Evolutionary conservation across 1,140 invertebrate species (phyloP), one percentile per base, ranked within the genome.

Genomic region (Trichomalopsis sarcophagae): DNA sequence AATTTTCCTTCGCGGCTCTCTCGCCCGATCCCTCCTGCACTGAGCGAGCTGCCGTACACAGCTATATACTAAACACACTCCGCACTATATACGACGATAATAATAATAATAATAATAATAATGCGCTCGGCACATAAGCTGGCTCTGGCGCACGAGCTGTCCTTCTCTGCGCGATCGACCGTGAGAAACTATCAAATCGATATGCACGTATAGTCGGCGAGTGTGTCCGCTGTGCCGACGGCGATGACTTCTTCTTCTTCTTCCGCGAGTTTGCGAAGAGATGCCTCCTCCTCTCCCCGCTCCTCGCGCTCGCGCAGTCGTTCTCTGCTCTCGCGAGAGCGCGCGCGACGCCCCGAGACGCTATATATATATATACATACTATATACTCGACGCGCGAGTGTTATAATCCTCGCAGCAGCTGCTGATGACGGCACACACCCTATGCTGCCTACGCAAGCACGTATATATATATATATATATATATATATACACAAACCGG

Each of bases 101-200:
- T 2, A 2, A 44, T 44, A 44, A 44, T 9, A 40, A 44, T 9
- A 40, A 40, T 40, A 40, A 40, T 40, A 40, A 40, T 40, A 40
- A 40, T 40, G 36, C 6, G 36, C 36, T 40, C 36, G 36, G 36
- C 36, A 40, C 36, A 40, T 40, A 40, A 40, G 36, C 10, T 21
- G 11, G 62, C 73, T 75, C 36, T 75, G 23, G 33, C 62, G 68
- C 40, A 47, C 40, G 5, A n/a, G 21, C 55, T 17, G 55, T 62
- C 55, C 55, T 62, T 62, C 55, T 62, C 55, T n/a, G 40, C 69
- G 33, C 75, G 75, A 84, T 84, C 82, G 75, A 84, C 74, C 82
- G 82, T 50, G 74, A 78, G 62, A 50, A 77, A 55, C 36, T 84
- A 78, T 84, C 62, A 78, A 84, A 84, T 84, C 82, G 75, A 84